Percentiles rank a stretch among this genome's conserved stretches.
Evolutionary conservation across 1,140 invertebrate species (phyloP).

Genomic region (Pteromalus puparum): DNA sequence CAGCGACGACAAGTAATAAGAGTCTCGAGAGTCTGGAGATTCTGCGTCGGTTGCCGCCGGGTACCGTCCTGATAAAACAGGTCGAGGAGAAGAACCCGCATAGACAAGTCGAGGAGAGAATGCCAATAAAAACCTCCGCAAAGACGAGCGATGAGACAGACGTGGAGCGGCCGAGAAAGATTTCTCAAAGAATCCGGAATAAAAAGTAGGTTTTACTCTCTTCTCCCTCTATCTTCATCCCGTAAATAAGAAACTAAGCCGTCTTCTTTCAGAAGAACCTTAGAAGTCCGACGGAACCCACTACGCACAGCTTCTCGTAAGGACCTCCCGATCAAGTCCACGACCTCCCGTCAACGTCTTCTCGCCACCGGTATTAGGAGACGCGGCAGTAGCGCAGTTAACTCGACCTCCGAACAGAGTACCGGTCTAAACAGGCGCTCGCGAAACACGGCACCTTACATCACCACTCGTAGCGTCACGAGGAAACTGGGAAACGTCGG

Average conservation of each 20-base stretch:
- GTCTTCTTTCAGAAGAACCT: background rate
- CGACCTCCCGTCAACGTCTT: constrained; percentile 54
- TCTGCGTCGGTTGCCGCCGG: constrained; percentile 55
- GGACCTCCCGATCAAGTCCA: background rate
- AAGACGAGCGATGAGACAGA: background rate
- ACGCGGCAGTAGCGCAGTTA: background rate
- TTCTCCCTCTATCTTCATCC: too few species aligned
- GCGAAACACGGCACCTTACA: constrained; percentile 57
- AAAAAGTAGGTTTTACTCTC: constrained; percentile 23
- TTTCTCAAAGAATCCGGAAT: constrained; percentile 26
- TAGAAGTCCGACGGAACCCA: constrained; percentile 37
- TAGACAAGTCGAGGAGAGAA: background rate
- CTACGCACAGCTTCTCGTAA: constrained; percentile 26
- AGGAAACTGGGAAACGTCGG: constrained; percentile 67
- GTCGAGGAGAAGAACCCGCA: constrained; percentile 28
- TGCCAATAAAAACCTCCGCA: background rate
- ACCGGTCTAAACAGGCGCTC: background rate
- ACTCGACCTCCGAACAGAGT: background rate
- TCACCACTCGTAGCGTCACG: constrained; percentile 69
- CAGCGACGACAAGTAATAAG: constrained; percentile 25
- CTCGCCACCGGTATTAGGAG: constrained; percentile 50
- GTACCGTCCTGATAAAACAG: constrained; percentile 60
- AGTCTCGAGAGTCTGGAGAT: constrained; percentile 46
- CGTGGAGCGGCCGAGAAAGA: background rate
- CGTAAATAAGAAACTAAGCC: too few species aligned